These are phyloP conservation scores for Elachura formosa DNA, from an alignment of 2,113 vertebrate genomes.

Conservation along the genomic window DNA sequence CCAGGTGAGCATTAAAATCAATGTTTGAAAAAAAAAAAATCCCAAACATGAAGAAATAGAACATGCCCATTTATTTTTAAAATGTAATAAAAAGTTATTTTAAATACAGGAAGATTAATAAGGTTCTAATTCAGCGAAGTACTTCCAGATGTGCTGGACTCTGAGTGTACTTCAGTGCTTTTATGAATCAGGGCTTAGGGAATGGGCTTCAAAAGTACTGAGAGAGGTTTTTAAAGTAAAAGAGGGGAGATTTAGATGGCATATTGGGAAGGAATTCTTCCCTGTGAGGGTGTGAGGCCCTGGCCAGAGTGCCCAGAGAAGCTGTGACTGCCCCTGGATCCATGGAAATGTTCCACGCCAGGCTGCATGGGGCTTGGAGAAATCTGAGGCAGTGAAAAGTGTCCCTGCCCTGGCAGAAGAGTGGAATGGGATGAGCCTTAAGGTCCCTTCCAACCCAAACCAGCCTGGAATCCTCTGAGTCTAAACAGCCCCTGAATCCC, in stretches of 20 bases:
- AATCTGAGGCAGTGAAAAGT: fast-evolving
- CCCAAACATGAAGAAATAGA: neutral
- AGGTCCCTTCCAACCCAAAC: neutral
- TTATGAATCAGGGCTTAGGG: neutral
- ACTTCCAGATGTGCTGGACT: constrained; percentile 26
- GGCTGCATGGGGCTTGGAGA: fast-evolving
- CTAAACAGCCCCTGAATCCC: neutral
- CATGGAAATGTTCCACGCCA: neutral
- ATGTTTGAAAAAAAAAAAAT: neutral
- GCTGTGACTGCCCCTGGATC: neutral
- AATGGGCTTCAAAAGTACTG: neutral
- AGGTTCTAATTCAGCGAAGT: constrained; percentile 43
- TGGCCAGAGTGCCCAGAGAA: neutral
- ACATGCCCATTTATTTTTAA: constrained; percentile 39
- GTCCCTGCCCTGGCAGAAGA: neutral
- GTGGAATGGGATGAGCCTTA: neutral
- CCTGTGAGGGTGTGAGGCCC: neutral
- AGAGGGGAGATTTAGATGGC: neutral
- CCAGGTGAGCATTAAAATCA: neutral
- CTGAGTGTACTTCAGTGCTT: neutral
- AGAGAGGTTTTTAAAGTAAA: neutral
- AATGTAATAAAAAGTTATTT: constrained; percentile 31
- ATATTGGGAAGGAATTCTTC: neutral
- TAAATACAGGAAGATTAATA: constrained; percentile 48
- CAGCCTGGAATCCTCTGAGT: neutral